These are phyloP conservation scores for Temnothorax curvispinosus DNA, from an alignment of 1,140 invertebrate genomes.

Conservation along the genomic window DNA sequence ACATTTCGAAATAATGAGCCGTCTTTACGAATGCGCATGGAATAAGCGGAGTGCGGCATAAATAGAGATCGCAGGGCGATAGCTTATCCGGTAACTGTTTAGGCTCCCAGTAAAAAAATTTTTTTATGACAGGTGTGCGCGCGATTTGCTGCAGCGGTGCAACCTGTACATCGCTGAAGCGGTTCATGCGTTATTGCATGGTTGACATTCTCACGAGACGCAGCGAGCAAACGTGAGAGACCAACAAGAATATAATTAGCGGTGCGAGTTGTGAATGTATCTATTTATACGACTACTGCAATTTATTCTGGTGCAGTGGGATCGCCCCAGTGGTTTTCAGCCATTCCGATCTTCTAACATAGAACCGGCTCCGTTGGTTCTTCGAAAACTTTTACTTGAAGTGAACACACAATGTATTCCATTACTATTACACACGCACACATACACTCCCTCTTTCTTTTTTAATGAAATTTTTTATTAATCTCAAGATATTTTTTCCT, in stretches of 20 bases:
- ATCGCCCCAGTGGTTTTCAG: slow-evolving; percentile 45
- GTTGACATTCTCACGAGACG: slow-evolving; percentile 53
- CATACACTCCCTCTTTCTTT: not conserved
- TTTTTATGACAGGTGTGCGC: slow-evolving; percentile 50
- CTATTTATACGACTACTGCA: slow-evolving; percentile 50
- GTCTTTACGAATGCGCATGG: not conserved
- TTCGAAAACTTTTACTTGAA: not conserved
- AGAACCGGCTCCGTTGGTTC: not conserved
- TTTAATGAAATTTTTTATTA: not conserved
- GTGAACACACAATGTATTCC: not conserved
- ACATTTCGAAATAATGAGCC: not conserved
- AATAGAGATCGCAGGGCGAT: not conserved
- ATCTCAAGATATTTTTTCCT: not conserved
- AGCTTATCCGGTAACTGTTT: not conserved
- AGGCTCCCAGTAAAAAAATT: slow-evolving; percentile 12
- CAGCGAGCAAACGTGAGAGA: not conserved
- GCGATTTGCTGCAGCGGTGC: slow-evolving; percentile 6
- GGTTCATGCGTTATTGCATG: slow-evolving; percentile 19
- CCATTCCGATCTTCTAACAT: not conserved
- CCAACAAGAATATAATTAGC: slow-evolving; percentile 68
- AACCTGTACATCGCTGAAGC: slow-evolving; percentile 15
- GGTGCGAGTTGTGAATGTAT: slow-evolving; percentile 60
- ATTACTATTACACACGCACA: not conserved
- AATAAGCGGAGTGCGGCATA: not conserved
- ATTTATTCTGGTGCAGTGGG: slow-evolving; percentile 58